Percentiles rank a stretch among this genome's conserved stretches.
phyloP scores from a whole-genome alignment of 1,140 invertebrate genomes.

The Phthorimaea operculella region DNA sequence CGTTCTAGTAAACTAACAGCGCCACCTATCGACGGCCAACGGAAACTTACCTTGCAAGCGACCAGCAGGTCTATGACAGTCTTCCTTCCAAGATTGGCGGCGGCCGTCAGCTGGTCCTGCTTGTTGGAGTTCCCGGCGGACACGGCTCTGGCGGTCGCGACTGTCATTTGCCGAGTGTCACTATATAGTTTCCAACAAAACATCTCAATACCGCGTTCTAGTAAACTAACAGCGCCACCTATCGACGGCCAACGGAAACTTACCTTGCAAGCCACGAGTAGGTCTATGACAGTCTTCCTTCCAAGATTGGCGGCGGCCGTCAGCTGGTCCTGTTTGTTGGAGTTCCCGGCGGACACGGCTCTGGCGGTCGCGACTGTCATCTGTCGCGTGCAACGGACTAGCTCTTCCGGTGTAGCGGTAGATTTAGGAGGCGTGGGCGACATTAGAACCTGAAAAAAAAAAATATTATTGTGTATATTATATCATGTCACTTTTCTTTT shows the following conservation, averaged over 20 bases:
- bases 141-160: conserved; percentile 95
- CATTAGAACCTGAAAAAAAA: conserved; percentile 79
- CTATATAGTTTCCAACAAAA: no score
- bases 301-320: conserved; percentile 97
- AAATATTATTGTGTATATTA: no score
- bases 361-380: conserved; percentile 96
- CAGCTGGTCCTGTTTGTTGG: conserved; percentile 94
- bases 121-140: conserved; percentile 93
- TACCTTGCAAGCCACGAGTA: conserved; percentile 89
- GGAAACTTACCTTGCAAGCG: conserved; percentile 89
- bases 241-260: no score
- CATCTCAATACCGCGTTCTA: no score
- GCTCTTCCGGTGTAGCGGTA: conserved; percentile 87
- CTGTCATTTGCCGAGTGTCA: conserved; percentile 95
- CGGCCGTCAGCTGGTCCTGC: conserved; percentile 96
- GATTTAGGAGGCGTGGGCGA: conserved; percentile 74
- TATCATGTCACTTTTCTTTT: no score
- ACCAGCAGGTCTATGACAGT: conserved; percentile 94
- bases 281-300: conserved; percentile 93
- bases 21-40: no score
- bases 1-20: no score
- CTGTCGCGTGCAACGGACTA: conserved; percentile 92
- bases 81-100: conserved; percentile 95
- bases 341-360: conserved; percentile 94
- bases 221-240: no score